Evolutionary conservation across 2,113 vertebrate species (phyloP).

Genomic region (Poeciliopsis prolifica): DNA sequence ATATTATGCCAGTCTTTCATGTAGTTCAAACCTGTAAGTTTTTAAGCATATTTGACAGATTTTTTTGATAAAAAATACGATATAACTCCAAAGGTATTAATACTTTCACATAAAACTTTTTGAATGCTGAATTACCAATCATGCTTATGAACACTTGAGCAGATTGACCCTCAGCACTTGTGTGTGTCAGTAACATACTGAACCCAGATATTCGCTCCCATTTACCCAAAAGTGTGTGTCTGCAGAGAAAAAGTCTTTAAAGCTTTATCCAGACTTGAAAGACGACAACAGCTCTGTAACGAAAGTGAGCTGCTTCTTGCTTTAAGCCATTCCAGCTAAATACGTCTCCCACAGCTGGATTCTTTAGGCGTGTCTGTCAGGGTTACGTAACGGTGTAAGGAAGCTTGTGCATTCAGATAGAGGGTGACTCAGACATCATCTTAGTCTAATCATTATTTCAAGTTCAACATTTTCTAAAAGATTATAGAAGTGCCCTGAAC

Average conservation of each 20-base stretch:
- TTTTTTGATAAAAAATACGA: no score
- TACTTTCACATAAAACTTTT: no score
- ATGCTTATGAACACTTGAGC: no score
- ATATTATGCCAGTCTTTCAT: not conserved
- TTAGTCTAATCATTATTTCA: constrained; percentile 61
- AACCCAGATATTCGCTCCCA: no score
- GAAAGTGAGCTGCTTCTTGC: constrained; percentile 35
- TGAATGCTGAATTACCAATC: no score
- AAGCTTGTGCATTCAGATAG: constrained; percentile 58
- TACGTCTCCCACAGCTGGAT: constrained; percentile 51
- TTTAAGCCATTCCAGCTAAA: constrained; percentile 27
- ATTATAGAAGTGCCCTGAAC: constrained; percentile 34
- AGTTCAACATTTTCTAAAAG: constrained; percentile 50
- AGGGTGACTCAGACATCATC: constrained; percentile 52
- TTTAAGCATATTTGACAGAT: not conserved
- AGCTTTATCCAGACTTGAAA: not conserved
- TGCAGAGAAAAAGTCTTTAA: no score
- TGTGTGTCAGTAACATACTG: no score
- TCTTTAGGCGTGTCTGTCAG: constrained; percentile 55
- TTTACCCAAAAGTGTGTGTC: no score
- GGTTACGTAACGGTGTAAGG: constrained; percentile 59
- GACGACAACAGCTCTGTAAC: not conserved
- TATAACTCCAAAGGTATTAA: not conserved
- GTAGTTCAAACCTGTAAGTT: not conserved
- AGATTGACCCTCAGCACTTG: no score